A percentile compares a stretch with the other conserved stretches of the same genome.
Conservation (phyloP, 2,113 vertebrate species). For the Microtus oregoni region DNA sequence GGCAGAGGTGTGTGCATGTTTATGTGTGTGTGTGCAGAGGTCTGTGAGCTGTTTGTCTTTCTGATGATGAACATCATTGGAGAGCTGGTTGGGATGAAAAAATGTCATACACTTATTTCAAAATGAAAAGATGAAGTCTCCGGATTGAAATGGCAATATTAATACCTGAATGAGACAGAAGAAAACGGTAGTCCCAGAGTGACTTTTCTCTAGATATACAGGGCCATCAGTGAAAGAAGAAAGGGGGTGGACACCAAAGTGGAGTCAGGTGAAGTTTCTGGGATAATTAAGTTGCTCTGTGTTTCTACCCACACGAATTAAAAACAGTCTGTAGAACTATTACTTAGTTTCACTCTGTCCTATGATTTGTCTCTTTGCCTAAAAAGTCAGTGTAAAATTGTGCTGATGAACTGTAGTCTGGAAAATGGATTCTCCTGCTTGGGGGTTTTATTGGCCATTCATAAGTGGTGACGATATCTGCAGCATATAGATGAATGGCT, state of each 20-base stretch:
- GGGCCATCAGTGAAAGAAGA: not conserved
- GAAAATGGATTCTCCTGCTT: not conserved
- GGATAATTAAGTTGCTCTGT: not conserved
- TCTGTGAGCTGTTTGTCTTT: not conserved
- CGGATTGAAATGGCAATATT: slow-evolving; percentile 17
- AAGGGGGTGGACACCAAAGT: not conserved
- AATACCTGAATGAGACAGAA: slow-evolving; percentile 12
- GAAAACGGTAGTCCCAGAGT: not conserved
- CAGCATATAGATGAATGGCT: not conserved
- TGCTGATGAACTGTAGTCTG: not conserved
- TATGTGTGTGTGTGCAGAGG: not conserved
- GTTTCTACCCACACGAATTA: not conserved
- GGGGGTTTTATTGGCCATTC: slow-evolving; percentile 14
- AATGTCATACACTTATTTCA: not conserved
- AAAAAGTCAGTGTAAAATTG: slow-evolving; percentile 30
- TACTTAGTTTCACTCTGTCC: not conserved
- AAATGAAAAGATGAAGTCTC: slow-evolving; percentile 24
- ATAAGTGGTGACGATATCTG: not conserved
- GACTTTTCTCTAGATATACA: not conserved
- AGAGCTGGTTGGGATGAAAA: not conserved
- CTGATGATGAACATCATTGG: not conserved
- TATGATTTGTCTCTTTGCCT: slow-evolving; percentile 30
- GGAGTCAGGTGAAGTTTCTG: not conserved
- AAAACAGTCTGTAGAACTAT: not conserved
- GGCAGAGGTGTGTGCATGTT: too few species aligned